Evolutionary conservation across 2,797 vertebrate species (phyloP).

Genomic region (Enteromius mattozi): DNA sequence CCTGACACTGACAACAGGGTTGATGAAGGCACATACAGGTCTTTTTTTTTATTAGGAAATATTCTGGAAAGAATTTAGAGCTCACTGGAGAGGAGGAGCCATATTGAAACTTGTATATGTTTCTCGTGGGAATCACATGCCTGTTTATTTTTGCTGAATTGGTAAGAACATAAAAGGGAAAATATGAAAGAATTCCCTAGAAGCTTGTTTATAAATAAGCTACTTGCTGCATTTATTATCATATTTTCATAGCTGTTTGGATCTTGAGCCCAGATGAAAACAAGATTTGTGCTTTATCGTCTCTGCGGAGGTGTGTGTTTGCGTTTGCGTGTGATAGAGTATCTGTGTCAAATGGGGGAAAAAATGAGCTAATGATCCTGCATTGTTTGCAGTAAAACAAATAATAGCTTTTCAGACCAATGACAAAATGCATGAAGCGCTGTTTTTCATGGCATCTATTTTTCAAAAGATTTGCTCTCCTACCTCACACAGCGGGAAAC

Average conservation of each 20-base stretch:
- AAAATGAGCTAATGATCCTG: conserved; percentile 27
- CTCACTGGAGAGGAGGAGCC: not conserved
- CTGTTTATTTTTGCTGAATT: conserved; percentile 48
- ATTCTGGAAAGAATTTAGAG: not conserved
- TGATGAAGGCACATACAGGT: not conserved
- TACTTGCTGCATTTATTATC: conserved; percentile 35
- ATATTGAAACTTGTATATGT: not conserved
- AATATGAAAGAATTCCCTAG: conserved; percentile 56
- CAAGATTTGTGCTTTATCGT: conserved; percentile 18
- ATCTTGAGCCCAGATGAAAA: conserved; percentile 15
- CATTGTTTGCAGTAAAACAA: conserved; percentile 14
- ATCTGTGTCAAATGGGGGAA: not conserved
- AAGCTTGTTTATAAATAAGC: conserved; percentile 17
- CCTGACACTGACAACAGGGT: not conserved
- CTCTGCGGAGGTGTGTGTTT: conserved; percentile 22
- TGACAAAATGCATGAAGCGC: not conserved
- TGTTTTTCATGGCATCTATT: conserved; percentile 17
- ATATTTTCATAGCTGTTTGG: conserved; percentile 38
- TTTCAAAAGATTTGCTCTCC: conserved; percentile 9
- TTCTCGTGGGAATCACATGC: conserved; percentile 42
- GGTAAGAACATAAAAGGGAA: conserved; percentile 57
- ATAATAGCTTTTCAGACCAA: conserved; percentile 7
- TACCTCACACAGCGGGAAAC: not conserved
- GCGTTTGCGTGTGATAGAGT: conserved; percentile 1
- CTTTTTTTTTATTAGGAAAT: conserved; percentile 18